Conservation (phyloP, 2,888 invertebrate genomes). For the Strigamia maritima region DNA sequence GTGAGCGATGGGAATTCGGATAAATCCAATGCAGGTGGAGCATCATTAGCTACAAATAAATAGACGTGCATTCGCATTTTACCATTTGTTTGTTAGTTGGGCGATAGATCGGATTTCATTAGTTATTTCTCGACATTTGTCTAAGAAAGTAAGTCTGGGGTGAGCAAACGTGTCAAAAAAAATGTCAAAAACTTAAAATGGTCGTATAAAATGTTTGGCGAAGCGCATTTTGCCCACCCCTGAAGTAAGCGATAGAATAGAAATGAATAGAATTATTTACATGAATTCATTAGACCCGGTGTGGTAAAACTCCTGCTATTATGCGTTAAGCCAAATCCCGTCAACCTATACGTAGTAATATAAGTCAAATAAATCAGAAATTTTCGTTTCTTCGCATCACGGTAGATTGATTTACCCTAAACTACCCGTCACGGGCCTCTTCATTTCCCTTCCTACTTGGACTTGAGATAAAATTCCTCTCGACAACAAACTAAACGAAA, state of each 20-base stretch:
- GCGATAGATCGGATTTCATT: too few species aligned
- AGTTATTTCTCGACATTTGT: too few species aligned
- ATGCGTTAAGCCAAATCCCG: constrained; percentile 40
- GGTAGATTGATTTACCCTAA: constrained; percentile 41
- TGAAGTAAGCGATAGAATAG: too few species aligned
- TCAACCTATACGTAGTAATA: constrained; percentile 38
- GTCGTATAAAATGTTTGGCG: too few species aligned
- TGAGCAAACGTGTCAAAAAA: too few species aligned
- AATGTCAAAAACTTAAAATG: too few species aligned
- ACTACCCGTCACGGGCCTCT: constrained; percentile 38
- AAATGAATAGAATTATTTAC: constrained; percentile 30
- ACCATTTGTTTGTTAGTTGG: background rate
- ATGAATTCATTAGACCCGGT: constrained; percentile 39
- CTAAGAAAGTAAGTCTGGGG: too few species aligned
- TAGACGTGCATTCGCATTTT: constrained; percentile 11
- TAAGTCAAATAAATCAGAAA: background rate
- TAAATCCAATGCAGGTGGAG: constrained; percentile 79
- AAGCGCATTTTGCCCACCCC: too few species aligned
- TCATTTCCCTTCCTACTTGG: constrained; percentile 40
- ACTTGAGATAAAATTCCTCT: constrained; percentile 39
- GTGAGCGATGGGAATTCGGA: constrained; percentile 91
- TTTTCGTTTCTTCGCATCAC: too few species aligned
- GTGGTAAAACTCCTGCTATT: constrained; percentile 39
- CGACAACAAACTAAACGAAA: constrained; percentile 40
- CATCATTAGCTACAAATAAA: constrained; percentile 39